Conservation (phyloP, 2,113 vertebrate species). For the Grammomys dolichurus region DNA sequence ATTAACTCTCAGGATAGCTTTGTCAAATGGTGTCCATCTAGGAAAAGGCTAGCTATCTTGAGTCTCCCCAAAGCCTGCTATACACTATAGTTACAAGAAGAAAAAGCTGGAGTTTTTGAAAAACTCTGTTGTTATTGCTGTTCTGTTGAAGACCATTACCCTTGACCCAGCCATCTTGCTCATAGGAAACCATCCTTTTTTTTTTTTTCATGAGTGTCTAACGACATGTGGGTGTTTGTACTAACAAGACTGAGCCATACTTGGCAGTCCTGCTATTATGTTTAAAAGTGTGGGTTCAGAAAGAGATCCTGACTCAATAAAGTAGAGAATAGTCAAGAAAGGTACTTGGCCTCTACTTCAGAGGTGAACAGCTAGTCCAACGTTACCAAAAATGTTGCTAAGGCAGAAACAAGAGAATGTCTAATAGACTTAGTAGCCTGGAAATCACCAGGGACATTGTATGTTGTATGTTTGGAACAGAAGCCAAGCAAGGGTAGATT, state of each 20-base stretch:
- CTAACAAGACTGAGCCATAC: constrained; percentile 67
- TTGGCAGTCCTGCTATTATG: constrained; percentile 61
- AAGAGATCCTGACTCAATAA: background rate
- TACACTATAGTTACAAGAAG: background rate
- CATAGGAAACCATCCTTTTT: constrained; percentile 67
- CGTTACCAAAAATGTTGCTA: background rate
- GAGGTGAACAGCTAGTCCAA: background rate
- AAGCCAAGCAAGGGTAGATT: background rate
- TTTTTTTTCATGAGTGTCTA: background rate
- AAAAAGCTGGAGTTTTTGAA: constrained; percentile 42
- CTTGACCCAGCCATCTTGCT: constrained; percentile 19
- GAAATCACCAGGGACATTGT: background rate
- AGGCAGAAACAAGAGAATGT: background rate
- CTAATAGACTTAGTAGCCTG: background rate
- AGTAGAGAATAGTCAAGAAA: background rate
- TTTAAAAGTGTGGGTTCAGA: constrained; percentile 69
- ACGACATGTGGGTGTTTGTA: constrained; percentile 63
- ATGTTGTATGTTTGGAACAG: background rate
- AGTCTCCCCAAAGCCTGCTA: background rate
- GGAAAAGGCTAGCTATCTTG: background rate
- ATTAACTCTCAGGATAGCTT: constrained; percentile 45
- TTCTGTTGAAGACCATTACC: constrained; percentile 62
- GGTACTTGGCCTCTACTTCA: background rate
- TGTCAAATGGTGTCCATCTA: constrained; percentile 15
- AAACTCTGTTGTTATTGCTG: constrained; percentile 48